Conservation (phyloP, 2,113 vertebrate species). For the Protobothrops flavoviridis region DNA sequence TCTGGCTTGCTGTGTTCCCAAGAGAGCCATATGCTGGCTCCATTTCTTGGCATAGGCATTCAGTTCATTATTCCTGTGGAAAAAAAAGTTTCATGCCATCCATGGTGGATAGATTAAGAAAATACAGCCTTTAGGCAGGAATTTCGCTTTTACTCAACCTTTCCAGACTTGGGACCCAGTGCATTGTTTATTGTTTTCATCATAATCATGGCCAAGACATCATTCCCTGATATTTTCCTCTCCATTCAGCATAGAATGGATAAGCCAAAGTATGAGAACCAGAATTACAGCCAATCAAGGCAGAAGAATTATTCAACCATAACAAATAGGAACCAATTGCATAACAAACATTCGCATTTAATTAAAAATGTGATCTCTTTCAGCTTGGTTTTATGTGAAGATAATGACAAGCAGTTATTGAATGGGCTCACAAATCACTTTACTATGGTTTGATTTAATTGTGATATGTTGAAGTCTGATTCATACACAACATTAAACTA, state of each 20-base stretch:
- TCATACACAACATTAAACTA: neutral
- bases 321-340: neutral
- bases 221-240: neutral
- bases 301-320: neutral
- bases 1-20: neutral
- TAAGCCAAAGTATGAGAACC: neutral
- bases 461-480: neutral
- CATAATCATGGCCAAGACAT: neutral
- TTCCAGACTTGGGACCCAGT: neutral
- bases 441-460: neutral
- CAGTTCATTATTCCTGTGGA: neutral
- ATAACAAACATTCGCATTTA: neutral
- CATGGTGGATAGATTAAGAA: neutral
- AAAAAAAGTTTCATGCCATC: neutral
- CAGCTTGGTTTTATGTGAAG: neutral
- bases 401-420: neutral
- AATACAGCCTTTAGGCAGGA: neutral
- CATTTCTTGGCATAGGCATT: constrained; percentile 3
- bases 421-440: neutral
- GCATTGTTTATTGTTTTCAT: neutral
- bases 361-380: neutral
- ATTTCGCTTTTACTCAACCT: neutral
- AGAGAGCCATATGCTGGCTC: neutral
- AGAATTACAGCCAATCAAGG: neutral
- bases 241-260: neutral